phyloP scores from a whole-genome alignment of 2,888 invertebrate genomes.

The Chrysotoxum bicinctum region DNA sequence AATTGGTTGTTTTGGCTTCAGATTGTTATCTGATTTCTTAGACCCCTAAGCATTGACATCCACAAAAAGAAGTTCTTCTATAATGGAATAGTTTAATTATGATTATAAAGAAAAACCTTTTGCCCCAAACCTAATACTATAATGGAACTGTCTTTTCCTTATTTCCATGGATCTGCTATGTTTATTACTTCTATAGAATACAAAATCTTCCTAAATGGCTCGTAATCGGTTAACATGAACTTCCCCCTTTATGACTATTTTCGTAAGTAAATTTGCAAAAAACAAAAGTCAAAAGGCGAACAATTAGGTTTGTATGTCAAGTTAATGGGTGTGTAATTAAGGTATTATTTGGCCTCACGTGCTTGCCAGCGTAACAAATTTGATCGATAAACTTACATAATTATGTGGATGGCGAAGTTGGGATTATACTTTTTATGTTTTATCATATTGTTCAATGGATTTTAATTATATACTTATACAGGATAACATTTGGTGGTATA shows the following conservation, averaged over 20 bases:
- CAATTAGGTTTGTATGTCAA: not conserved
- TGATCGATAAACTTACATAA: no score
- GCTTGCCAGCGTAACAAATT: no score
- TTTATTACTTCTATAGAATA: no score
- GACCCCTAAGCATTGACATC: not conserved
- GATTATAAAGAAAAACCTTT: slow-evolving; percentile 5
- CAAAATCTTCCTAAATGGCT: not conserved
- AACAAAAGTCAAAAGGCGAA: not conserved
- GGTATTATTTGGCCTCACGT: not conserved
- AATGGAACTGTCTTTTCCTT: not conserved
- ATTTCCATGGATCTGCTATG: no score
- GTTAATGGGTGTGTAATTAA: slow-evolving; percentile 13
- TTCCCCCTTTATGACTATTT: not conserved
- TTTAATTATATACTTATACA: no score
- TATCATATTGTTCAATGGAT: no score
- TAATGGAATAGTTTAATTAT: slow-evolving; percentile 14
- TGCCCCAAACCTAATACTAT: not conserved
- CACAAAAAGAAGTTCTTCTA: not conserved
- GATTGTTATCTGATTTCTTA: slow-evolving; percentile 26
- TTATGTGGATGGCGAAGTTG: no score
- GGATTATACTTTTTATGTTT: no score
- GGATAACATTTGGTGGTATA: no score
- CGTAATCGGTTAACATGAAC: slow-evolving; percentile 10
- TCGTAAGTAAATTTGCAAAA: not conserved
- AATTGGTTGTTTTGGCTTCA: slow-evolving; percentile 51